A percentile compares a stretch with the other conserved stretches of the same genome.
Conservation (phyloP, 1,140 invertebrate species). For the Scaptomyza montana region DNA sequence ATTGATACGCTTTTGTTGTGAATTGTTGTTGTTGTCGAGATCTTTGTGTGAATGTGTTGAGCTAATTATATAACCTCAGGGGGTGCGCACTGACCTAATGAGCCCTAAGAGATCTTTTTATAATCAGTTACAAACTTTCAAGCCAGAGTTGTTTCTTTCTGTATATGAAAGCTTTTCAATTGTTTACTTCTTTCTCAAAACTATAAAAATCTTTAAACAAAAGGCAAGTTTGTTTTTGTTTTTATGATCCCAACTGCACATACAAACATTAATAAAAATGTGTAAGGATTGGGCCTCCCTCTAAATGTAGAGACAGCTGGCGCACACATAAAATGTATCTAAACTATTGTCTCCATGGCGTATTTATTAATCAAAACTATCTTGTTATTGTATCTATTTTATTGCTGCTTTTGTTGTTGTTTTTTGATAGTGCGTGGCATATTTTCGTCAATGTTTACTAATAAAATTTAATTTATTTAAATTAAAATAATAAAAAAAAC, state of each 20-base stretch:
- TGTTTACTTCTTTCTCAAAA: conserved; percentile 32
- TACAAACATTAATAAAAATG: conserved; percentile 17
- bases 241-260: neutral
- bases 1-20: conserved; percentile 56
- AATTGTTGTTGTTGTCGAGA: conserved; percentile 9
- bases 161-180: conserved; percentile 64
- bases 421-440: conserved; percentile 66
- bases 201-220: conserved; percentile 1
- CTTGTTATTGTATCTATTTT: conserved; percentile 56
- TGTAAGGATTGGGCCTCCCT: conserved; percentile 2
- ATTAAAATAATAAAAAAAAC: conserved; percentile 59
- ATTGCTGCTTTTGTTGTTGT: conserved; percentile 32
- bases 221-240: neutral
- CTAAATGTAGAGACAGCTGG: neutral
- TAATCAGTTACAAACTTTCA: conserved; percentile 31
- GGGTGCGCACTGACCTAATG: conserved; percentile 66
- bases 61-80: conserved; percentile 71
- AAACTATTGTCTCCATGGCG: conserved; percentile 37
- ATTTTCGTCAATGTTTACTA: conserved; percentile 78
- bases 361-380: conserved; percentile 61
- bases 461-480: conserved; percentile 83
- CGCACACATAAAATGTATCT: conserved; percentile 54
- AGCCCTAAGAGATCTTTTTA: conserved; percentile 54
- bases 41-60: conserved; percentile 19
- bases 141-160: neutral